Percentiles rank a stretch among this genome's conserved stretches.
Evolutionary conservation across 2,888 invertebrate genomes (phyloP).

Genomic region (Platerodrilus igneus): DNA sequence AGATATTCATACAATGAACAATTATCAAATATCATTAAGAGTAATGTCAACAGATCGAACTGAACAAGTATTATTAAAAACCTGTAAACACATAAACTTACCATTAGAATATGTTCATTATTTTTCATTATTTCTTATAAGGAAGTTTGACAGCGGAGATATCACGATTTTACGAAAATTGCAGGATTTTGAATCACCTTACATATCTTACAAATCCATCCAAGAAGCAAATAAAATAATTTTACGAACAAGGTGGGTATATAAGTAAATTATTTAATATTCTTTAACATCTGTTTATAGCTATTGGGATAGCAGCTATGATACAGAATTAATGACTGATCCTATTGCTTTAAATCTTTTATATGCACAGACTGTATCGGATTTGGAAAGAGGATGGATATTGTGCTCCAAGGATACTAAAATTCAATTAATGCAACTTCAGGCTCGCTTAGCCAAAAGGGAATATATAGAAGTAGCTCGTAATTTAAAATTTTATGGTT

Average conservation of each 20-base stretch:
- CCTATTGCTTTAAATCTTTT: slow-evolving; percentile 78
- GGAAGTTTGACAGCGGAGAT: slow-evolving; percentile 67
- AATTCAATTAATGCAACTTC: slow-evolving; percentile 64
- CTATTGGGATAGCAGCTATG: slow-evolving; percentile 85
- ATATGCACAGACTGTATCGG: slow-evolving; percentile 82
- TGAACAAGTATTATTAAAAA: slow-evolving; percentile 75
- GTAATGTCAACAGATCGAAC: slow-evolving; percentile 80
- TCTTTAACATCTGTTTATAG: too few species aligned
- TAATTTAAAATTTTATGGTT: slow-evolving; percentile 83
- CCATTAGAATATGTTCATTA: slow-evolving; percentile 76
- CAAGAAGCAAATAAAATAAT: slow-evolving; percentile 72
- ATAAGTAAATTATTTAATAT: slow-evolving; percentile 7
- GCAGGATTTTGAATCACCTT: slow-evolving; percentile 96
- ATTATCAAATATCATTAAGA: slow-evolving; percentile 75
- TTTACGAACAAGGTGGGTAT: slow-evolving; percentile 72
- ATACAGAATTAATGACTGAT: slow-evolving; percentile 77
- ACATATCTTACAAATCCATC: slow-evolving; percentile 81
- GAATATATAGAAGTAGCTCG: slow-evolving; percentile 86
- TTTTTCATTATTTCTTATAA: slow-evolving; percentile 86
- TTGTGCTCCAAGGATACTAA: slow-evolving; percentile 62
- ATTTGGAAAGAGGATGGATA: slow-evolving; percentile 85
- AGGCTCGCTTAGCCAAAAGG: slow-evolving; percentile 73
- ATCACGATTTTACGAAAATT: slow-evolving; percentile 78
- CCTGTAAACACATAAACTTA: slow-evolving; percentile 75
- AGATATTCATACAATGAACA: slow-evolving; percentile 82